These are phyloP conservation scores for Cerastoderma edule DNA, from an alignment of 2,888 invertebrate species.

Conservation along the genomic window DNA sequence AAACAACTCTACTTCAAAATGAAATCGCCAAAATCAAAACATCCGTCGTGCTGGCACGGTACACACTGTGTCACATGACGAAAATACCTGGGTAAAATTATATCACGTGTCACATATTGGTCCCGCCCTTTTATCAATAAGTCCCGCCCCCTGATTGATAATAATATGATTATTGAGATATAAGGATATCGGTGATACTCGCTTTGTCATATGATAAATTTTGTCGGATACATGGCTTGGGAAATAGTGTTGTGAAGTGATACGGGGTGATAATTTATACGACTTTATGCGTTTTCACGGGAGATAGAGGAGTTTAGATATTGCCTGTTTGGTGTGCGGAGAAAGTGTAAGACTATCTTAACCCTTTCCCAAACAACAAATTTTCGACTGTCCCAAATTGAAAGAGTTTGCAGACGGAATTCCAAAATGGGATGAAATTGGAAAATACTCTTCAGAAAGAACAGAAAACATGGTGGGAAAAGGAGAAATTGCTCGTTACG, in stretches of 20 bases:
- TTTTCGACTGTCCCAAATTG: too few relatives aligned
- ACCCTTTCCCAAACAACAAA: too few relatives aligned
- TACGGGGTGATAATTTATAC: conserved; percentile 16
- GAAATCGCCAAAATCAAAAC: too few relatives aligned
- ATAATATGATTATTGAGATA: conserved; percentile 33
- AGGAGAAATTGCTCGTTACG: too few relatives aligned
- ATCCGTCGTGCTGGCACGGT: too few relatives aligned
- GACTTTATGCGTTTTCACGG: neutral
- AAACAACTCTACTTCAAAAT: too few relatives aligned
- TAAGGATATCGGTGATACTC: conserved; percentile 36
- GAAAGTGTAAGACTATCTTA: too few relatives aligned
- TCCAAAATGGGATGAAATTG: too few relatives aligned
- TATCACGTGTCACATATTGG: conserved; percentile 1
- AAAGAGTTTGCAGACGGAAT: too few relatives aligned
- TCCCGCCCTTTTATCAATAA: conserved; percentile 21
- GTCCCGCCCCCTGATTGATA: neutral
- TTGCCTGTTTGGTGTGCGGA: conserved; percentile 2
- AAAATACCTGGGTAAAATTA: neutral
- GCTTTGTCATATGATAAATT: conserved; percentile 48
- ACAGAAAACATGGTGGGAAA: too few relatives aligned
- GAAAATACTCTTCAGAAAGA: too few relatives aligned
- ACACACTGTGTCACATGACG: conserved; percentile 10
- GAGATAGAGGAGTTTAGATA: conserved; percentile 8
- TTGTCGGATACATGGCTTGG: conserved; percentile 20
- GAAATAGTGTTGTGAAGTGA: conserved; percentile 13